phyloP scores from a whole-genome alignment of 2,113 vertebrate species.

The Alexandromys fortis region DNA sequence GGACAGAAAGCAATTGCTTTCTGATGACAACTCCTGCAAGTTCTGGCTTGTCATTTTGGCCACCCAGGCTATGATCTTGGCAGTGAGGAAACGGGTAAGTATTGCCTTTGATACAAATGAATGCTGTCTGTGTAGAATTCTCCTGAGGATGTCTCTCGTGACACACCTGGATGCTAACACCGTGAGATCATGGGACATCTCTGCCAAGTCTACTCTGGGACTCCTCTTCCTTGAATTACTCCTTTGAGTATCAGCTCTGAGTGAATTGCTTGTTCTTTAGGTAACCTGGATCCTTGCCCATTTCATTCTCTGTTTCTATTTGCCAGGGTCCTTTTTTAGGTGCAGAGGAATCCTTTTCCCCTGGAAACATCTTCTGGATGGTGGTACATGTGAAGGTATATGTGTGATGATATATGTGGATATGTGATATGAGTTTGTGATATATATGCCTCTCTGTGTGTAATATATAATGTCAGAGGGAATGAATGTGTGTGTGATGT shows the following conservation, averaged over 20 bases:
- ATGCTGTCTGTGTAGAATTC: neutral
- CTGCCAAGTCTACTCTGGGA: neutral
- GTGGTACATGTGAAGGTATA: neutral
- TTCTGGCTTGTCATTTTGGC: neutral
- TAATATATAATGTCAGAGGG: neutral
- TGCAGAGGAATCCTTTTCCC: neutral
- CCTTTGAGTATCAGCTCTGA: neutral
- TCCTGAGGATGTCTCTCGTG: neutral
- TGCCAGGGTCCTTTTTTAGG: neutral
- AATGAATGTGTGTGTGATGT: neutral
- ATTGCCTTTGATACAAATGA: neutral
- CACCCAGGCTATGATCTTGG: neutral
- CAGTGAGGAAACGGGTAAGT: neutral
- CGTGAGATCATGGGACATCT: neutral
- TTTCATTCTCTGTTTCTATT: neutral
- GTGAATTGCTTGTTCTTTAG: neutral
- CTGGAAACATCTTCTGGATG: conserved; percentile 31
- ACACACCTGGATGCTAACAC: conserved; percentile 14
- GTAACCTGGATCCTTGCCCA: neutral
- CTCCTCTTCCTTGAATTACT: neutral
- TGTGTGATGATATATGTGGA: neutral
- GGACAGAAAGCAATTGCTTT: neutral
- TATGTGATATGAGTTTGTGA: neutral
- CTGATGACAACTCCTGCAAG: neutral
- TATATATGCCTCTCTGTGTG: neutral